phyloP scores from a whole-genome alignment of 2,888 invertebrate species.

The Acanthosoma haemorrhoidale region DNA sequence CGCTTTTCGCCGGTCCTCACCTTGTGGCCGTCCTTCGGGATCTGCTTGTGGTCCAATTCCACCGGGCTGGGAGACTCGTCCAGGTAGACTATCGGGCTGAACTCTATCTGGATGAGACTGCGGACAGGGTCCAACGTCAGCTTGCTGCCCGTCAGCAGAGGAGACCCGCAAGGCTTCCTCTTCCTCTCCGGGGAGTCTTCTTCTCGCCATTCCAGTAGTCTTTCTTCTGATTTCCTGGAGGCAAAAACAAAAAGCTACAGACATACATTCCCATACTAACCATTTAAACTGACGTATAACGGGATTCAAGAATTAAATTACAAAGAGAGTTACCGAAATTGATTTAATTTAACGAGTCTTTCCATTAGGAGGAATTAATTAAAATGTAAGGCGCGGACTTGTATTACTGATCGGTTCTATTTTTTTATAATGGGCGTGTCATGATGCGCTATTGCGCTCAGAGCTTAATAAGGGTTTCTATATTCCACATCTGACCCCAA shows the following conservation, averaged over 20 bases:
- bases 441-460: no score
- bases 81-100: slow-evolving; percentile 47
- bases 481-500: no score
- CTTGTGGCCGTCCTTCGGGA: slow-evolving; percentile 37
- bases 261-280: no score
- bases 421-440: no score
- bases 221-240: slow-evolving; percentile 35
- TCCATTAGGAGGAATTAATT: no score
- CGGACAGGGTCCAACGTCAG: slow-evolving; percentile 32
- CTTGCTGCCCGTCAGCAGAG: slow-evolving; percentile 32
- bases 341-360: no score
- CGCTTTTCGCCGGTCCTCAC: slow-evolving; percentile 28
- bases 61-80: slow-evolving; percentile 42
- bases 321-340: no score
- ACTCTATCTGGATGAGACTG: slow-evolving; percentile 51
- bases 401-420: no score
- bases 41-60: slow-evolving; percentile 42
- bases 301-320: no score
- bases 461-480: no score
- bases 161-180: background rate
- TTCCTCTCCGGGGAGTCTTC: slow-evolving; percentile 26
- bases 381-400: no score
- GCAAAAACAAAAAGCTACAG: background rate
- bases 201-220: slow-evolving; percentile 36
- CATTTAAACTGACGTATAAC: no score